Evolutionary conservation across 2,797 vertebrate genomes (phyloP).

Genomic region (Leptoclinus maculatus): DNA sequence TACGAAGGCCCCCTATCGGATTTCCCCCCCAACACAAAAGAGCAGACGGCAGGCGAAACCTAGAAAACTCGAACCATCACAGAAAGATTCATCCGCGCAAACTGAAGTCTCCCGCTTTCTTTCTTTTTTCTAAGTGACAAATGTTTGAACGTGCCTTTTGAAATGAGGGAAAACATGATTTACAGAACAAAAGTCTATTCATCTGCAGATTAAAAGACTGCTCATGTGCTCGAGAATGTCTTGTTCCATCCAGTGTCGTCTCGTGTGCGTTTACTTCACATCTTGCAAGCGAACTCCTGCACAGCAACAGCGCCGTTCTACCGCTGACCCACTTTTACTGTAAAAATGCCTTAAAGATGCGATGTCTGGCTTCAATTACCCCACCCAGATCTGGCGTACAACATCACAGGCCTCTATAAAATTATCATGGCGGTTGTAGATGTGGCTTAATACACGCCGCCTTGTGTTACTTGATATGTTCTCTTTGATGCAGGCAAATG

Average conservation of each 20-base stretch:
- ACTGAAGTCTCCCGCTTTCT: slow-evolving; percentile 25
- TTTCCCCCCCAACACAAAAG: slow-evolving; percentile 82
- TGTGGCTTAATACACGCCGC: slow-evolving; percentile 67
- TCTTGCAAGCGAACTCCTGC: slow-evolving; percentile 34
- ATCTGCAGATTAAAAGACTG: slow-evolving; percentile 6
- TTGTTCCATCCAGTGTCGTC: slow-evolving; percentile 7
- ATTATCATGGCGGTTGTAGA: slow-evolving; percentile 75
- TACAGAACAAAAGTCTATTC: slow-evolving; percentile 15
- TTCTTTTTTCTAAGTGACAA: slow-evolving; percentile 23
- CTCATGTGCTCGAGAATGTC: not conserved
- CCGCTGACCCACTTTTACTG: slow-evolving; percentile 76
- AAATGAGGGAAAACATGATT: slow-evolving; percentile 4
- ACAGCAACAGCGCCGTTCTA: slow-evolving; percentile 36
- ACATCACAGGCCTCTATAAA: slow-evolving; percentile 80
- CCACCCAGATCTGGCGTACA: slow-evolving; percentile 71
- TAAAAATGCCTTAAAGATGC: slow-evolving; percentile 73
- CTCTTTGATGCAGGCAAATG: slow-evolving; percentile 67
- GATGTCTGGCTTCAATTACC: slow-evolving; percentile 84
- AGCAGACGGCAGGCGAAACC: slow-evolving; percentile 66
- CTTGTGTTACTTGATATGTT: slow-evolving; percentile 72
- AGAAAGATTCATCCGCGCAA: slow-evolving; percentile 54
- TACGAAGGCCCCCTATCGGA: slow-evolving; percentile 81
- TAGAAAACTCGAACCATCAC: slow-evolving; percentile 72
- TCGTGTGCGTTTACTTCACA: slow-evolving; percentile 26
- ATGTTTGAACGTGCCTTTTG: slow-evolving; percentile 28